phyloP scores from a whole-genome alignment of 2,113 vertebrate species.

The Chlorodrepanis virens region DNA sequence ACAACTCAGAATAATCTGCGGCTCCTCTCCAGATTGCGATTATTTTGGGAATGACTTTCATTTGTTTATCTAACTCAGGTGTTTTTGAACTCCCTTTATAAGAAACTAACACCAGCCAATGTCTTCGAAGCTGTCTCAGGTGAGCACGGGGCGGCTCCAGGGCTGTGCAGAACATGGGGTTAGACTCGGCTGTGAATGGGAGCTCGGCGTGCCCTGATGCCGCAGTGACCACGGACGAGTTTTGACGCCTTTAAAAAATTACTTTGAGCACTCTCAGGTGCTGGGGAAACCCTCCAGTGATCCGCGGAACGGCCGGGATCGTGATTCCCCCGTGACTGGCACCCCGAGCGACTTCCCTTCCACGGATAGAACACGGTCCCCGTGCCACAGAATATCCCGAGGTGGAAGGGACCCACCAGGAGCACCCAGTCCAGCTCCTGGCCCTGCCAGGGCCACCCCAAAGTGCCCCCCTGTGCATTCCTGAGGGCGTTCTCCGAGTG shows the following conservation, averaged over 20 bases:
- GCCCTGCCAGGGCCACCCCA: background rate
- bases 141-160: accelerated
- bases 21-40: background rate
- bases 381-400: background rate
- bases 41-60: accelerated
- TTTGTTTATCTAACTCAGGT: background rate
- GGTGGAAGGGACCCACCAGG: background rate
- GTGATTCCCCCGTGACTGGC: background rate
- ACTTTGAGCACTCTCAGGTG: accelerated
- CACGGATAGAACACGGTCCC: no score
- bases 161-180: background rate
- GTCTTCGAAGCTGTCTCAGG: accelerated
- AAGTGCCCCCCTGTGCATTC: accelerated
- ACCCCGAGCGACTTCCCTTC: accelerated
- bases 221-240: background rate
- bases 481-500: accelerated
- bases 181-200: accelerated
- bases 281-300: background rate
- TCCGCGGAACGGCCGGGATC: background rate
- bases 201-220: accelerated
- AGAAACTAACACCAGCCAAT: accelerated
- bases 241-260: background rate
- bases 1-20: background rate
- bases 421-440: background rate
- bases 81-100: background rate